Evolutionary conservation across 2,113 vertebrate genomes (phyloP).

Genomic region (Campylomormyrus numenius): DNA sequence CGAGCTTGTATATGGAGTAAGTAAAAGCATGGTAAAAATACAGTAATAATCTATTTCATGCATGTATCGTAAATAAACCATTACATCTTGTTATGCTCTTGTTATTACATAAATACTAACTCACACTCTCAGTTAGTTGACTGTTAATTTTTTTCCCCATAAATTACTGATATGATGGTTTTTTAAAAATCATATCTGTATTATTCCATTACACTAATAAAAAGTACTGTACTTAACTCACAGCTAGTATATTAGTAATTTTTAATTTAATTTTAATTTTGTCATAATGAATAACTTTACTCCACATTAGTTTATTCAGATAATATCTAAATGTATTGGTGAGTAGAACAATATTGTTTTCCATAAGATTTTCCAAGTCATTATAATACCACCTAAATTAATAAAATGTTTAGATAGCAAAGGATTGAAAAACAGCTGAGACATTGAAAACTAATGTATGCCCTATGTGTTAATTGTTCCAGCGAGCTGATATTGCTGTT

Average conservation of each 20-base stretch:
- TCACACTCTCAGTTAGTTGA: not conserved
- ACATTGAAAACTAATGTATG: constrained; percentile 18
- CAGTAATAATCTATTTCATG: not conserved
- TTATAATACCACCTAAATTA: no score
- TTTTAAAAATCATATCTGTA: not conserved
- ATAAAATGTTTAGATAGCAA: not conserved
- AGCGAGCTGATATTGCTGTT: constrained; percentile 98
- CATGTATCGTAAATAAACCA: not conserved
- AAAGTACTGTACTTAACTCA: not conserved
- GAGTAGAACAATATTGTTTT: not conserved
- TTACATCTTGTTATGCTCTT: not conserved
- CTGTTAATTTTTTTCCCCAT: not conserved
- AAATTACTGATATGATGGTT: not conserved
- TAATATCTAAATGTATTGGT: not conserved
- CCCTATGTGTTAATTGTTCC: constrained; percentile 47
- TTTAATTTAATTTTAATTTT: not conserved
- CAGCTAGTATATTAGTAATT: not conserved
- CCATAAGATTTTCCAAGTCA: not conserved
- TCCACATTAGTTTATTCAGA: not conserved
- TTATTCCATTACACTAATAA: not conserved
- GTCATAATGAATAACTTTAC: not conserved
- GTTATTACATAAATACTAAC: not conserved
- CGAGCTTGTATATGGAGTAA: constrained; percentile 59
- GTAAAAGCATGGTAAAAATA: not conserved
- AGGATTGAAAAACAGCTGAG: not conserved